These are phyloP conservation scores for Tamias sibiricus DNA, from an alignment of 2,113 vertebrate species.

Conservation along the genomic window DNA sequence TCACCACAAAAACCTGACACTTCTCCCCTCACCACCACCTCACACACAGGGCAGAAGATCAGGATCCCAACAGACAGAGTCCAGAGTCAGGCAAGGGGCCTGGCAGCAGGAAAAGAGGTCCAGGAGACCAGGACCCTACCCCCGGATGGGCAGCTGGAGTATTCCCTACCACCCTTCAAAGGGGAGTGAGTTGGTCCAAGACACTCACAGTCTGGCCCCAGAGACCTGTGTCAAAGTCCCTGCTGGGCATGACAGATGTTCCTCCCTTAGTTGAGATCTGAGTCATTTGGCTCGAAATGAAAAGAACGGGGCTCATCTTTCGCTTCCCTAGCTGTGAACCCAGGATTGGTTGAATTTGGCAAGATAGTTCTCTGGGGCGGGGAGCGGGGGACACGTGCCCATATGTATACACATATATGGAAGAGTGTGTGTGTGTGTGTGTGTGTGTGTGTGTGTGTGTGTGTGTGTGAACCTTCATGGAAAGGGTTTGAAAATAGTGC, in stretches of 20 bases:
- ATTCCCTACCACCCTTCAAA: neutral
- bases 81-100: neutral
- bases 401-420: neutral
- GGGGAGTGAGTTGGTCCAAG: neutral
- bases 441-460: too few relatives aligned
- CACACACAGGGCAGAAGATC: neutral
- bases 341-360: neutral
- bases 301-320: constrained; percentile 45
- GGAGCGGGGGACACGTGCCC: rapidly evolving
- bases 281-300: constrained; percentile 51
- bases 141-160: neutral
- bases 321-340: constrained; percentile 10
- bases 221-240: constrained; percentile 1
- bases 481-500: neutral
- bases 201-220: neutral
- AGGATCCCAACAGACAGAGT: neutral
- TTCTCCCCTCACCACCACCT: neutral
- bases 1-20: constrained; percentile 54
- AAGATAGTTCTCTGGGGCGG: neutral
- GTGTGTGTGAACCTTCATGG: too few relatives aligned
- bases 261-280: constrained; percentile 1
- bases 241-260: constrained; percentile 48
- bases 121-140: neutral
- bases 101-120: neutral
- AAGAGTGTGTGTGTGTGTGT: too few relatives aligned